phyloP scores from a whole-genome alignment of 2,888 invertebrate species.

The Stenodema calcarata region DNA sequence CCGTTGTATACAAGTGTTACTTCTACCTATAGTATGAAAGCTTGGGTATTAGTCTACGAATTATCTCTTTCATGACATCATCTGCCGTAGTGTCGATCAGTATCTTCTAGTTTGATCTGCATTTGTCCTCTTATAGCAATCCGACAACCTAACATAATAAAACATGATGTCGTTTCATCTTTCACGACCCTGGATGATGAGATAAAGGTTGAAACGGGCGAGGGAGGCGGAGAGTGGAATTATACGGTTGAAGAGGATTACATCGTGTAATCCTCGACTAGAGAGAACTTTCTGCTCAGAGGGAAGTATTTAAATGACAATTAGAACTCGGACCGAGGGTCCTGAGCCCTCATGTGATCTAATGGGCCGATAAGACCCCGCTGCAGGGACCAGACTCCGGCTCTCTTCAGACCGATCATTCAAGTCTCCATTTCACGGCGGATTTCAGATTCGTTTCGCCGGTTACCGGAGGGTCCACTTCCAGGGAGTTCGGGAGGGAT shows the following conservation, averaged over 20 bases:
- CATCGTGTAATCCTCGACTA: constrained; percentile 38
- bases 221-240: not conserved
- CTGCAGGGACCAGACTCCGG: not conserved
- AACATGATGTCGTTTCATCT: constrained; percentile 2
- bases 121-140: not conserved
- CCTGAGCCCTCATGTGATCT: constrained; percentile 11
- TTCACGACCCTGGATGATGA: not conserved
- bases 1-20: too few species aligned
- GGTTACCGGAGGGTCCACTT: not conserved
- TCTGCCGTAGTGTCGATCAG: not conserved
- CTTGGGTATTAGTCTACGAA: not conserved
- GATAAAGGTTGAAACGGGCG: not conserved
- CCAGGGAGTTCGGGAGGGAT: not conserved
- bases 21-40: too few species aligned
- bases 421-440: constrained; percentile 14
- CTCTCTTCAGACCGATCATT: not conserved
- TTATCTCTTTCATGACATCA: not conserved
- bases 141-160: not conserved
- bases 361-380: constrained; percentile 27
- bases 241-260: constrained; percentile 25
- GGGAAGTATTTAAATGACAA: constrained; percentile 46
- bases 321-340: constrained; percentile 26
- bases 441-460: not conserved
- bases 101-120: not conserved
- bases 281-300: constrained; percentile 1